Percentiles rank a stretch among this genome's conserved stretches.
These are phyloP conservation scores for Gambelia wislizenii DNA, from an alignment of 2,797 vertebrate genomes.

Conservation along the genomic window DNA sequence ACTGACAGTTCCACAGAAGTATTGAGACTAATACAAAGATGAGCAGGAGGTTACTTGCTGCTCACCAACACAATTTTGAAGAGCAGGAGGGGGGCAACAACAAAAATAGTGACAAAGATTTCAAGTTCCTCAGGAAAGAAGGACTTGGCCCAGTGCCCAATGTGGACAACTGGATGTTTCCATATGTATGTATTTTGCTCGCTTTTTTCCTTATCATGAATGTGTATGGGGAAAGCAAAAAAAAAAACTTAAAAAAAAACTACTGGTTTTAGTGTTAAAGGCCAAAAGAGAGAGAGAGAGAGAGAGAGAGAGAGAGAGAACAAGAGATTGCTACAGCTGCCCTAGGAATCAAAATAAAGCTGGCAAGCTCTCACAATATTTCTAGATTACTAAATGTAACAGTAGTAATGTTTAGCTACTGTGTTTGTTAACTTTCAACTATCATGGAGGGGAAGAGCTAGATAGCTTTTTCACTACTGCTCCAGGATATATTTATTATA, in stretches of 20 bases:
- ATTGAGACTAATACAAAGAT: neutral
- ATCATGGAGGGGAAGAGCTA: neutral
- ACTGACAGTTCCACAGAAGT: neutral
- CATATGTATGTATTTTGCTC: neutral
- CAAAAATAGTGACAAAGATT: neutral
- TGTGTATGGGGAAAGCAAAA: neutral
- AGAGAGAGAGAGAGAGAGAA: neutral
- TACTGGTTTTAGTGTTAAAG: neutral
- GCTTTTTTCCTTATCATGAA: neutral
- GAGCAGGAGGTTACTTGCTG: too few species aligned
- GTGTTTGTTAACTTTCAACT: conserved; percentile 43
- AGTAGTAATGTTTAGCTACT: conserved; percentile 1
- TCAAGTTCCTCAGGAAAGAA: neutral
- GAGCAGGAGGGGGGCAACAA: neutral
- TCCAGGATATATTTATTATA: conserved; percentile 51
- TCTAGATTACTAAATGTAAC: conserved; percentile 22
- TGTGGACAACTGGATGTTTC: neutral
- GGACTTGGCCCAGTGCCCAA: too few species aligned
- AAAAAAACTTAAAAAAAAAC: neutral
- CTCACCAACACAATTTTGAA: too few species aligned
- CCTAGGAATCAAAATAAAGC: conserved; percentile 7
- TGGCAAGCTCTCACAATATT: conserved; percentile 26
- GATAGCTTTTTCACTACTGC: conserved; percentile 34
- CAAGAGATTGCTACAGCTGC: neutral
- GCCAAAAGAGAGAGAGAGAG: neutral